phyloP scores from a whole-genome alignment of 2,113 vertebrate genomes.

The Grus americana region DNA sequence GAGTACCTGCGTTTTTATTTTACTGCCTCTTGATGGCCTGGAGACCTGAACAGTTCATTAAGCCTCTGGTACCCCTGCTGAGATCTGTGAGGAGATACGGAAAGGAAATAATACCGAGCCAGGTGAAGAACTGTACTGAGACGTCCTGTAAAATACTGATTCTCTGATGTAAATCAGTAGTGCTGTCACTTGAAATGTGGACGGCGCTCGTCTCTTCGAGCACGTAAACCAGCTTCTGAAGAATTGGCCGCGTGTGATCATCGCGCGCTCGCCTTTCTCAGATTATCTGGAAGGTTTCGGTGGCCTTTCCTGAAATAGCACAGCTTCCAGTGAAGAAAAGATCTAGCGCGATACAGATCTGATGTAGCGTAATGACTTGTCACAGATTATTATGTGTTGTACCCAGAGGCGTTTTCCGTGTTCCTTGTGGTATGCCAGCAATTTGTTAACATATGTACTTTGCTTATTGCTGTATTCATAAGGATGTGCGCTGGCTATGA shows the following conservation, averaged over 20 bases:
- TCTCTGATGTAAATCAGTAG: not conserved
- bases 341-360: not conserved
- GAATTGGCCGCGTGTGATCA: not conserved
- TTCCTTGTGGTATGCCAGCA: not conserved
- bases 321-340: not conserved
- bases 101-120: not conserved
- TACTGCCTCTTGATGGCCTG: not conserved
- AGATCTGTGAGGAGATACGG: not conserved
- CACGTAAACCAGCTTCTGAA: not conserved
- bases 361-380: not conserved
- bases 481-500: not conserved
- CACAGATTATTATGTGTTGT: not conserved
- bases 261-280: not conserved
- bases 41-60: not conserved
- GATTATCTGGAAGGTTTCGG: not conserved
- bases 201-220: accelerated
- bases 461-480: not conserved
- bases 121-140: not conserved
- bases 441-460: not conserved
- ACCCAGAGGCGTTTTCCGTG: not conserved
- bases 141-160: not conserved
- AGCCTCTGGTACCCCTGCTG: not conserved
- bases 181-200: not conserved
- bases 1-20: not conserved
- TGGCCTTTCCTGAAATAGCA: not conserved